phyloP scores from a whole-genome alignment of 1,140 invertebrate genomes.

The Brachionus rubens region DNA sequence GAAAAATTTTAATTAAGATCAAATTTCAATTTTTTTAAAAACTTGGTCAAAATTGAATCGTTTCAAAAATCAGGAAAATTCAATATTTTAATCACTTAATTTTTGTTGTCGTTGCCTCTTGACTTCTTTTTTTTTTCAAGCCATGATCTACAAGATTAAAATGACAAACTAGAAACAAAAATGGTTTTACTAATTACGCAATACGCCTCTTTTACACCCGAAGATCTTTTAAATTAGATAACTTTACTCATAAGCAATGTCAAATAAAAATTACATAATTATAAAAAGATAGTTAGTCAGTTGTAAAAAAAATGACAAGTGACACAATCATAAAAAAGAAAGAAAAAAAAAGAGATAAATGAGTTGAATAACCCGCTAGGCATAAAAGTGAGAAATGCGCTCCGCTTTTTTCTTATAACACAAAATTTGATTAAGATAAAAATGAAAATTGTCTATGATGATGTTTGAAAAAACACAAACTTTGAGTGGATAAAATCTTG shows the following conservation, averaged over 20 bases:
- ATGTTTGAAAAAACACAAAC: background rate
- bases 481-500: too few relatives aligned
- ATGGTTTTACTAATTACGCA: too few relatives aligned
- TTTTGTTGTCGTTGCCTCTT: too few relatives aligned
- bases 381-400: slow-evolving; percentile 16
- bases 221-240: slow-evolving; percentile 30
- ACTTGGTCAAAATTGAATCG: too few relatives aligned
- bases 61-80: too few relatives aligned
- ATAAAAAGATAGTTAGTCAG: background rate
- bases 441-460: background rate
- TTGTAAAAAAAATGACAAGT: slow-evolving; percentile 38
- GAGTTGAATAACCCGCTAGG: slow-evolving; percentile 10
- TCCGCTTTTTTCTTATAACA: background rate
- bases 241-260: background rate
- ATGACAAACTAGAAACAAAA: too few relatives aligned
- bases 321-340: background rate
- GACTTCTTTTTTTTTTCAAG: too few relatives aligned
- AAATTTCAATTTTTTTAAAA: too few relatives aligned
- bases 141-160: too few relatives aligned
- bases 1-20: too few relatives aligned
- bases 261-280: slow-evolving; percentile 23
- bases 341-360: slow-evolving; percentile 18
- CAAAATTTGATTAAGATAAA: slow-evolving; percentile 29
- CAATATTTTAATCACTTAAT: too few relatives aligned
- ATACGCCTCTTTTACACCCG: background rate